A percentile compares a stretch with the other conserved stretches of the same genome.
These are phyloP conservation scores for Ophiothrix spiculata DNA, from an alignment of 35 echinoderm and acorn worm genomes.

Conservation along the genomic window DNA sequence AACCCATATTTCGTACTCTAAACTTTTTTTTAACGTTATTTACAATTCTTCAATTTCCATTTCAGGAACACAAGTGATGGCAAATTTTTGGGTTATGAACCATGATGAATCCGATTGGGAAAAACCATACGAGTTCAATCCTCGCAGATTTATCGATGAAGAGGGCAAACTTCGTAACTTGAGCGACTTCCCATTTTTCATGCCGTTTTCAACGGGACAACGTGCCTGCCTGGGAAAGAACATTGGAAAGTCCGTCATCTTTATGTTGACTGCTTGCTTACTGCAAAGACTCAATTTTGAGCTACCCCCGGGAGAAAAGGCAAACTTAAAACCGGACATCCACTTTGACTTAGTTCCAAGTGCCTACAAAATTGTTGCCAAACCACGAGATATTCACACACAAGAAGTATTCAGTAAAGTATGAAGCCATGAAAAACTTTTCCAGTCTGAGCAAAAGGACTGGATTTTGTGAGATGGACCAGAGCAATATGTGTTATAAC, in stretches of 20 bases:
- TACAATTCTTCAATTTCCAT: not conserved
- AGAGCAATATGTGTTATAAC: not conserved
- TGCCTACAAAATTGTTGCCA: conserved; percentile 68
- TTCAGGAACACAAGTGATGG: conserved; percentile 93
- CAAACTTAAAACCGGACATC: conserved; percentile 66
- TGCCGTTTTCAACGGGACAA: conserved; percentile 96
- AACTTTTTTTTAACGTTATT: too few relatives aligned
- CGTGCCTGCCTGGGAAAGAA: conserved; percentile 90
- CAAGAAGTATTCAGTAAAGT: not conserved
- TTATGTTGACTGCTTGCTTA: conserved; percentile 74
- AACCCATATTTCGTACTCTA: too few relatives aligned
- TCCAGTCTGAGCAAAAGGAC: too few relatives aligned
- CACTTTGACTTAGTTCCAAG: conserved; percentile 95
- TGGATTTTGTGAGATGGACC: not conserved
- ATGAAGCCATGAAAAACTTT: too few relatives aligned
- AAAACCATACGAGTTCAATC: conserved; percentile 67
- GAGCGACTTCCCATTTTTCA: conserved; percentile 80
- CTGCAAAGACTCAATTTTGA: conserved; percentile 68
- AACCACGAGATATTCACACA: conserved; percentile 17
- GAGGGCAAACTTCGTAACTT: conserved; percentile 65
- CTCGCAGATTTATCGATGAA: conserved; percentile 75
- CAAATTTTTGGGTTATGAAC: conserved; percentile 92
- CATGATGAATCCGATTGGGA: conserved; percentile 69
- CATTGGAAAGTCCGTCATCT: conserved; percentile 86
- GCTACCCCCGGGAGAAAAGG: conserved; percentile 26